Base-by-base conservation (phyloP, 1,140 invertebrate genomes). In the Drosophila pachea region DNA sequence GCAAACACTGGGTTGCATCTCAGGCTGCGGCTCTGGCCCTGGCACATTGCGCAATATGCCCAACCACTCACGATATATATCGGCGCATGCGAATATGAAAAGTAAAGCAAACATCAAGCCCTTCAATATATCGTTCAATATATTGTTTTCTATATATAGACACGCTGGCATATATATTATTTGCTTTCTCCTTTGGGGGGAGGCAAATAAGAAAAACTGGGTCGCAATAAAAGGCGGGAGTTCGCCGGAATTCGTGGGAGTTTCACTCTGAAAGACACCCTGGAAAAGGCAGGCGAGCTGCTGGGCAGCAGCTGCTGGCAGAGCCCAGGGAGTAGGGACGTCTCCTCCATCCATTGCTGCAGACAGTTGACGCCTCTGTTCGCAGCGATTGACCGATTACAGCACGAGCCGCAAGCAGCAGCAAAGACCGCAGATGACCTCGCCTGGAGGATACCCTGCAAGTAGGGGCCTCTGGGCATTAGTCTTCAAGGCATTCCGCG, bases 351-450 rank as follows among this genome's bases (percentile, higher is more conserved):
- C 52, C 49, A 54, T 59, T 45, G 36, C 52, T 40, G 49, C 59
- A 48, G 61, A 61, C 74, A 53, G 40, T 68, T 69, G 55, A 69
- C 76, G 68, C 65, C 67, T 56, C 56, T 60, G 68, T 58, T 54
- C 79, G 67, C 61, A 73, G 62, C 69, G 58, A 73, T 83, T 84
- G 78, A 84, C 79, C 78, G 79, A 83, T 83, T 83, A 83, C 73
- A 64, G 62, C 62, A 70, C 35, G 29, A 65, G 43, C 47, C 62
- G 7, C 40, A 43, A 36, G 32, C 32, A 42, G 47, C 8, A 73
- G 58, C 56, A 33, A 70, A 42, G 52, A 35, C 8, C 2, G 1
- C 9, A 16, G n/a, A 32, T 40, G 7, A 32, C n/a, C n/a, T 49
- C 52, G 66, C 5, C 4, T 7, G 0, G 7, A 8, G 3, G 5